These are phyloP conservation scores for Antechinus flavipes DNA, from an alignment of 2,113 vertebrate genomes.

Conservation along the genomic window DNA sequence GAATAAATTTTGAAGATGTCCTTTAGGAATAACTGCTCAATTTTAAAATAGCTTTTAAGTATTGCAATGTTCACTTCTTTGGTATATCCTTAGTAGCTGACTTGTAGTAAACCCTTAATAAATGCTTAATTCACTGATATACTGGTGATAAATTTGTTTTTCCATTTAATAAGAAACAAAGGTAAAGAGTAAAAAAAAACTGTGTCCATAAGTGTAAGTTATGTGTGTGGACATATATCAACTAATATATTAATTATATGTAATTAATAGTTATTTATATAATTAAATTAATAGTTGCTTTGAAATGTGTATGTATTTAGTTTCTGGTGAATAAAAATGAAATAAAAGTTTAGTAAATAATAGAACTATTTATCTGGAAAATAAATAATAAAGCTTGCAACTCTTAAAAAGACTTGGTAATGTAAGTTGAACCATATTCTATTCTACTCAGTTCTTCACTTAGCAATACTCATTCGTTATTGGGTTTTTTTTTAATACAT, in stretches of 20 bases:
- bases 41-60: not conserved
- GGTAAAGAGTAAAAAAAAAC: not conserved
- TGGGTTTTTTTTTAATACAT: constrained; percentile 67
- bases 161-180: not conserved
- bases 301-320: not conserved
- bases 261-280: not conserved
- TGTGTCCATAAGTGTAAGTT: not conserved
- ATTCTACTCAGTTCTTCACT: constrained; percentile 68
- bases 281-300: not conserved
- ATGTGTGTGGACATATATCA: not conserved
- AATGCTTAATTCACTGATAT: not conserved
- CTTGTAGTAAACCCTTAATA: not conserved
- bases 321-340: constrained; percentile 52
- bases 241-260: not conserved
- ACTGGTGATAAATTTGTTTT: not conserved
- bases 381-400: constrained; percentile 70
- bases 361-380: constrained; percentile 64
- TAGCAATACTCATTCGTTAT: constrained; percentile 26
- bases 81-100: not conserved
- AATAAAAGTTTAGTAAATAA: constrained; percentile 55
- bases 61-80: not conserved
- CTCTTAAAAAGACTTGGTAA: constrained; percentile 63
- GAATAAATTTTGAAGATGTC: not conserved
- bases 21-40: not conserved
- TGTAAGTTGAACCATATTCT: constrained; percentile 55